Evolutionary conservation across 2,113 vertebrate species (phyloP).

Genomic region (Todiramphus saurophagus): DNA sequence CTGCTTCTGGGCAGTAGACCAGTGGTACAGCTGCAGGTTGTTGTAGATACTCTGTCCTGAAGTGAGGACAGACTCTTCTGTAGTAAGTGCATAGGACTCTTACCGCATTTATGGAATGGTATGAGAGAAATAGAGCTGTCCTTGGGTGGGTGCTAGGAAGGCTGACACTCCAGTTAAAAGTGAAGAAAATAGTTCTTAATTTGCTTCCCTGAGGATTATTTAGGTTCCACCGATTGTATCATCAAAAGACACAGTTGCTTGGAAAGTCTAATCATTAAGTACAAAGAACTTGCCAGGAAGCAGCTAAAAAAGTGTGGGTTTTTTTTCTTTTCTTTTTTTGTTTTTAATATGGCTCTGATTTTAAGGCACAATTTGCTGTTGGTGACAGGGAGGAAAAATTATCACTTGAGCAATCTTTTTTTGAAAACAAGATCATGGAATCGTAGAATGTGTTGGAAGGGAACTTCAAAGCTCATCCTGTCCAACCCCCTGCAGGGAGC

Average conservation of each 20-base stretch:
- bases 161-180: not conserved
- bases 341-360: not conserved
- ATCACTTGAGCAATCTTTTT: not conserved
- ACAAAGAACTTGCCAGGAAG: not conserved
- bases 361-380: not conserved
- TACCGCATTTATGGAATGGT: rapidly evolving
- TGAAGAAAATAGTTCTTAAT: not conserved
- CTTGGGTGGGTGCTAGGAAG: not conserved
- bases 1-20: not conserved
- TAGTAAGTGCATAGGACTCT: not conserved
- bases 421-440: not conserved
- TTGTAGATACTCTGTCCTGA: rapidly evolving
- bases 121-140: not conserved
- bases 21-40: rapidly evolving
- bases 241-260: not conserved
- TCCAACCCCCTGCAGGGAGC: not conserved
- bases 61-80: not conserved
- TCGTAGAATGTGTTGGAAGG: not conserved
- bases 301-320: not conserved
- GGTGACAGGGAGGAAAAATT: not conserved
- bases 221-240: not conserved
- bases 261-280: not conserved
- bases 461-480: not conserved
- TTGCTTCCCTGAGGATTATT: not conserved
- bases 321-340: too few relatives aligned